These are phyloP conservation scores for Selene dorsalis DNA, from an alignment of 2,797 vertebrate genomes.

Conservation along the genomic window DNA sequence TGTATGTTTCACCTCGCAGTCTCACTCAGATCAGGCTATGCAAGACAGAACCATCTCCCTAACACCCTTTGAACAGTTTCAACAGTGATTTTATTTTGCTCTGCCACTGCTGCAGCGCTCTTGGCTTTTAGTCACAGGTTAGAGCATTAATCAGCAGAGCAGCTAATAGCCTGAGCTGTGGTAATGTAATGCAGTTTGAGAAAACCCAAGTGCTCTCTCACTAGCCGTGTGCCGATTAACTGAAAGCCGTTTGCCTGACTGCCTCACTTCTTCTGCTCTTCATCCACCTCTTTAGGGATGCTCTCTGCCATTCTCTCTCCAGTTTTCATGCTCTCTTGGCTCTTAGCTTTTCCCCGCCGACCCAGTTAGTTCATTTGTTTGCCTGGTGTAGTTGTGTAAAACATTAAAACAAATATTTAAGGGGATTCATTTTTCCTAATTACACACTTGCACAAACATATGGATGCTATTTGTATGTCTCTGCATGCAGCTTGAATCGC, in stretches of 20 bases:
- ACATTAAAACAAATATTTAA: not conserved
- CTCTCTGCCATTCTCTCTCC: constrained; percentile 1
- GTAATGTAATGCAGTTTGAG: constrained; percentile 51
- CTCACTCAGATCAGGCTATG: constrained; percentile 8
- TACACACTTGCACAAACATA: not conserved
- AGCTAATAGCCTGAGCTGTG: constrained; percentile 54
- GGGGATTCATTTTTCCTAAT: not conserved
- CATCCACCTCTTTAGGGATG: constrained; percentile 11
- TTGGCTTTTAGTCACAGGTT: constrained; percentile 65
- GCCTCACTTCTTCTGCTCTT: constrained; percentile 38
- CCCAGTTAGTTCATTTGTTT: not conserved
- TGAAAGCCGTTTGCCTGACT: constrained; percentile 31
- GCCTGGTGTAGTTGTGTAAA: not conserved
- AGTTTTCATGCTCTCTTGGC: constrained; percentile 1
- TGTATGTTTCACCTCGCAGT: not conserved
- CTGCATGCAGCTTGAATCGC: not conserved
- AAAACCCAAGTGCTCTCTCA: constrained; percentile 58
- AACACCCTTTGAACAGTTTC: constrained; percentile 36
- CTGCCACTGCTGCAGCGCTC: constrained; percentile 40
- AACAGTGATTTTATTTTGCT: constrained; percentile 58
- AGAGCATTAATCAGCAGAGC: constrained; percentile 66
- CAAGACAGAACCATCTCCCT: constrained; percentile 19
- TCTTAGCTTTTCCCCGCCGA: not conserved
- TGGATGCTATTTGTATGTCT: not conserved
- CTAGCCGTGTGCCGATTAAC: constrained; percentile 19